These are phyloP conservation scores for Nothocercus nigrocapillus DNA, from an alignment of 2,113 vertebrate genomes.

Conservation along the genomic window DNA sequence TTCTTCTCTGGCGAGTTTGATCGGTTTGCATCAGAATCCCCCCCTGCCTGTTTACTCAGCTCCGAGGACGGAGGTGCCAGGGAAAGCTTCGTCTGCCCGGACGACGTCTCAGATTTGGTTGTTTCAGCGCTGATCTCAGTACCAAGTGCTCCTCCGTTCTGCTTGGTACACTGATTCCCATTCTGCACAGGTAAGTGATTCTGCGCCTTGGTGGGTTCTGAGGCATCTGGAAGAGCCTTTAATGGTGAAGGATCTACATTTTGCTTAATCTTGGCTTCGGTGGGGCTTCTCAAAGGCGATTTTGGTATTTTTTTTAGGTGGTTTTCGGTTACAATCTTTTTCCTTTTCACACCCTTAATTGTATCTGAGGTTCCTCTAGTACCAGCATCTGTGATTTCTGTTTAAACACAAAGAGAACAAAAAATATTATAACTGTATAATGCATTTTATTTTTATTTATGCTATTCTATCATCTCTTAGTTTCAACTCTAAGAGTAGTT, in stretches of 20 bases:
- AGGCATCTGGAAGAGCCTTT: conserved; percentile 64
- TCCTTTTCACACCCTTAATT: conserved; percentile 95
- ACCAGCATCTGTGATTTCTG: conserved; percentile 84
- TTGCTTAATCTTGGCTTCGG: conserved; percentile 82
- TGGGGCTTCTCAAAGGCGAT: conserved; percentile 91
- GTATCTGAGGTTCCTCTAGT: conserved; percentile 83
- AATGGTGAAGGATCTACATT: conserved; percentile 68
- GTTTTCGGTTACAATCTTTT: conserved; percentile 95
- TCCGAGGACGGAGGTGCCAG: conserved; percentile 69
- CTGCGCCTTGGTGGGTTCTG: conserved; percentile 53
- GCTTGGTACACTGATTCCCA: conserved; percentile 72
- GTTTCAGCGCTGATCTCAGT: conserved; percentile 41
- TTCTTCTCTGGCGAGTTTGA: conserved; percentile 39
- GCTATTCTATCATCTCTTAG: neutral
- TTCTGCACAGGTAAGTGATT: conserved; percentile 52
- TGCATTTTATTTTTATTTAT: neutral
- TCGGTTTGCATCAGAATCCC: conserved; percentile 51
- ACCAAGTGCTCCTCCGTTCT: conserved; percentile 71
- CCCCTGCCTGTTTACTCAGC: conserved; percentile 66
- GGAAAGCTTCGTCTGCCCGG: conserved; percentile 67
- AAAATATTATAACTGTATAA: conserved; percentile 15
- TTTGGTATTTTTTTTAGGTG: conserved; percentile 95
- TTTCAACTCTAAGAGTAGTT: neutral
- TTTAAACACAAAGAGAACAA: conserved; percentile 41
- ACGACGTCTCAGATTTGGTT: conserved; percentile 65